These are phyloP conservation scores for Telmatherina bonti DNA, from an alignment of 2,797 vertebrate genomes.

Conservation along the genomic window DNA sequence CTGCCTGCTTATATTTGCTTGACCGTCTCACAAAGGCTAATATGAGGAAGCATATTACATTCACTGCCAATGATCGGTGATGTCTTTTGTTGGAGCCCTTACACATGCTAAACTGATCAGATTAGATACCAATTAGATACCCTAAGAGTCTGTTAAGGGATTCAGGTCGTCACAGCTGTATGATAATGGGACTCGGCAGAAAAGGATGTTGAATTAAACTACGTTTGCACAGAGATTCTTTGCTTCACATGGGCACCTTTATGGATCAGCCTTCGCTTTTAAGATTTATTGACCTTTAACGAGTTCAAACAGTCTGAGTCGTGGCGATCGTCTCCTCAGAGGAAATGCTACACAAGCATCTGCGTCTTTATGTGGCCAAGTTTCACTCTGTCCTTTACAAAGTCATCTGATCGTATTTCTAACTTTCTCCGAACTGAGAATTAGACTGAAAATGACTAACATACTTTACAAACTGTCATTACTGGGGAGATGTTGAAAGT, in stretches of 20 bases:
- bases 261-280: slow-evolving; percentile 1
- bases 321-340: neutral
- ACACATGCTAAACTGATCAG: slow-evolving; percentile 47
- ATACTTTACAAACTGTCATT: too few species aligned
- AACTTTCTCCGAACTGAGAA: neutral
- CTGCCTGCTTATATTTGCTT: neutral
- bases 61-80: slow-evolving; percentile 26
- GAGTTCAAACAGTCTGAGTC: neutral
- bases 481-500: too few species aligned
- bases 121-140: slow-evolving; percentile 57
- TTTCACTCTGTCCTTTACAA: neutral
- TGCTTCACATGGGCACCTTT: slow-evolving; percentile 14
- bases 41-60: slow-evolving; percentile 14
- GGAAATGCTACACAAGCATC: neutral
- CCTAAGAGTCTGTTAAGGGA: slow-evolving; percentile 39
- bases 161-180: slow-evolving; percentile 44
- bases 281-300: slow-evolving; percentile 19
- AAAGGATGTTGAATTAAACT: slow-evolving; percentile 50
- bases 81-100: slow-evolving; percentile 32
- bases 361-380: neutral
- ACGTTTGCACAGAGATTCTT: slow-evolving; percentile 31
- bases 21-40: slow-evolving; percentile 6
- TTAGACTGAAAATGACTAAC: too few species aligned
- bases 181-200: slow-evolving; percentile 46
- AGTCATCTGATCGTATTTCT: neutral